These are phyloP conservation scores for Yasuhikotakia modesta DNA, from an alignment of 2,797 vertebrate species.

Conservation along the genomic window DNA sequence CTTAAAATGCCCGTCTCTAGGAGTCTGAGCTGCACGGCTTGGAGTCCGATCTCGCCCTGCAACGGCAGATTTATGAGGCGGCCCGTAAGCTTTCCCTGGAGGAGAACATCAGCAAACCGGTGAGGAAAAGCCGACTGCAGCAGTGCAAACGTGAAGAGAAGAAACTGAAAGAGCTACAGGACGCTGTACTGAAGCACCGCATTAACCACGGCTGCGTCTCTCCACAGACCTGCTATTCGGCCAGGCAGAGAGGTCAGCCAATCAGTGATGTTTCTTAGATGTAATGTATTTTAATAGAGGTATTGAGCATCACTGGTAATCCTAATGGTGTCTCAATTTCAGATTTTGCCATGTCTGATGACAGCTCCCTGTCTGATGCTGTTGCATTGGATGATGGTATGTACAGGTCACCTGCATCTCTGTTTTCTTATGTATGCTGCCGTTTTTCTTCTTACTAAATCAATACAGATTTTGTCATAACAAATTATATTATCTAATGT, in stretches of 20 bases:
- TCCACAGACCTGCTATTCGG: conserved; percentile 55
- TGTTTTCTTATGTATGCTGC: background rate
- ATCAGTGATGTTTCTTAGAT: background rate
- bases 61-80: conserved; percentile 87
- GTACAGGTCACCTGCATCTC: conserved; percentile 29
- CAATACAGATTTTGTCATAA: too few relatives aligned
- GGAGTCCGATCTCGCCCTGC: conserved; percentile 86
- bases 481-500: too few relatives aligned
- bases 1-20: conserved; percentile 64
- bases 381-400: conserved; percentile 85
- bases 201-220: conserved; percentile 70
- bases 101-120: conserved; percentile 83
- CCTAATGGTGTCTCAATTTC: conserved; percentile 45
- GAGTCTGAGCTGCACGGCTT: conserved; percentile 82
- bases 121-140: conserved; percentile 84
- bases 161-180: conserved; percentile 86
- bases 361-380: conserved; percentile 86
- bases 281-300: background rate
- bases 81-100: conserved; percentile 85
- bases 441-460: too few relatives aligned
- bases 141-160: conserved; percentile 83
- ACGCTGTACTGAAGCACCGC: conserved; percentile 76
- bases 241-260: conserved; percentile 68
- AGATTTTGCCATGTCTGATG: conserved; percentile 80
- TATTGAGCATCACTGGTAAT: background rate